Evolutionary conservation across 2,797 vertebrate genomes (phyloP), one percentile per base, ranked within the genome.

Genomic region (Buceros bicornis): DNA sequence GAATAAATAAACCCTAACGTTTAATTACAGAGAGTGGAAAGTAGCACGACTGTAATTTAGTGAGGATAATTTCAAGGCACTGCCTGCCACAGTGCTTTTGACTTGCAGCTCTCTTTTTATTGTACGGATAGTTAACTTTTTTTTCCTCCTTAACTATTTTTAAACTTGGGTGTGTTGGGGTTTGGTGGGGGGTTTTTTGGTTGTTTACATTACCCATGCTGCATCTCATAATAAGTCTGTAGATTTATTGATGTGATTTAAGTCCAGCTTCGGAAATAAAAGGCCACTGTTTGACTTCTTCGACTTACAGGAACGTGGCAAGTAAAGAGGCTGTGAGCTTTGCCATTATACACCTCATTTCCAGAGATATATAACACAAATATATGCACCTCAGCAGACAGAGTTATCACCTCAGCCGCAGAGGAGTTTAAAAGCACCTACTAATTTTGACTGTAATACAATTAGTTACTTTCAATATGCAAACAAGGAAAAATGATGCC

Each of bases 11-110:
- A 97, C 94, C 64, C 90, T 97, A 95, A 96, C 73, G 93, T 98
- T 98, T 99, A 98, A 99, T 99, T 99, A 98, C 93, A 98, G 97
- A 84, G 95, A 94, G 96, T 91, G 93, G 97, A 98, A 98, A 98
- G 97, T 10, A 97, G 93, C 94, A 97, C 65, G 90, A 98, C 98
- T 97, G 95, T 97, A 98, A 98, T 98, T 98, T 98, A 97, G 95
- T 90, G 94, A 93, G 97, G 97, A 97, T 98, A 97, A 98, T 98
- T 99, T 98, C 95, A 98, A 98, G 98, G 97, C 98, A 95, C 95
- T 90, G 97, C 91, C 94, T 74, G 93, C 97, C 97, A n/a, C 98
- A 97, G 87, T 90, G 93, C 97, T 97, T 98, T 98, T 97, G 98
- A 95, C 96, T 97, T 97, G 33, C 57, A 95, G 98, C 98, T 98